phyloP scores from a whole-genome alignment of 2,888 invertebrate genomes.

The Amiota mariae region DNA sequence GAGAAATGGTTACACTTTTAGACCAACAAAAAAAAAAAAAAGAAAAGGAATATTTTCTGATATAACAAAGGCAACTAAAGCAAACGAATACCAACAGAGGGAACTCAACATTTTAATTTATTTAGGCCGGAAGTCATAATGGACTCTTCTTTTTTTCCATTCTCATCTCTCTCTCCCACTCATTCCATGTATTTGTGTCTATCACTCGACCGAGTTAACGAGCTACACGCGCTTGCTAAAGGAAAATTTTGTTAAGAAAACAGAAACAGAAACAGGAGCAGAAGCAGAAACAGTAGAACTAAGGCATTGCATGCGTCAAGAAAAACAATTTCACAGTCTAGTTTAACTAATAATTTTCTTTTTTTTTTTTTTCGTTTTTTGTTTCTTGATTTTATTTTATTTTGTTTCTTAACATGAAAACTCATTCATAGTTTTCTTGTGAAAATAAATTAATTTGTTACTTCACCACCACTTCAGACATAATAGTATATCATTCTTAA shows the following conservation, averaged over 20 bases:
- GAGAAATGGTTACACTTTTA: neutral
- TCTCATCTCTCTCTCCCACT: too few species aligned
- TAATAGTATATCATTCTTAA: too few species aligned
- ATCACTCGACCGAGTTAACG: slow-evolving; percentile 12
- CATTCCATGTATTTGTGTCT: too few species aligned
- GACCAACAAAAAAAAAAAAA: too few species aligned
- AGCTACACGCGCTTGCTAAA: slow-evolving; percentile 17
- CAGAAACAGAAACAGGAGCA: neutral
- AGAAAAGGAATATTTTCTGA: neutral
- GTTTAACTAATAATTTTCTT: slow-evolving; percentile 1
- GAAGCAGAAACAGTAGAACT: neutral
- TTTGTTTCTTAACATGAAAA: neutral
- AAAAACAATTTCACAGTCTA: neutral
- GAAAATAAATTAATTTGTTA: too few species aligned
- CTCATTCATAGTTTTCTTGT: too few species aligned
- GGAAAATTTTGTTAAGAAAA: neutral
- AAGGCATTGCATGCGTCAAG: neutral
- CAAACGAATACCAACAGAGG: neutral
- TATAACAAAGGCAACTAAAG: slow-evolving; percentile 1
- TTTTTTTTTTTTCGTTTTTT: slow-evolving; percentile 22
- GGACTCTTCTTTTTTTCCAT: slow-evolving; percentile 3
- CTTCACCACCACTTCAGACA: too few species aligned
- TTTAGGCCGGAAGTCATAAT: slow-evolving; percentile 35
- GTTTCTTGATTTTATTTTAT: slow-evolving; percentile 28
- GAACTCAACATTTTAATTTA: slow-evolving; percentile 31